phyloP scores from a whole-genome alignment of 2,113 vertebrate species.

The Eurypyga helias region DNA sequence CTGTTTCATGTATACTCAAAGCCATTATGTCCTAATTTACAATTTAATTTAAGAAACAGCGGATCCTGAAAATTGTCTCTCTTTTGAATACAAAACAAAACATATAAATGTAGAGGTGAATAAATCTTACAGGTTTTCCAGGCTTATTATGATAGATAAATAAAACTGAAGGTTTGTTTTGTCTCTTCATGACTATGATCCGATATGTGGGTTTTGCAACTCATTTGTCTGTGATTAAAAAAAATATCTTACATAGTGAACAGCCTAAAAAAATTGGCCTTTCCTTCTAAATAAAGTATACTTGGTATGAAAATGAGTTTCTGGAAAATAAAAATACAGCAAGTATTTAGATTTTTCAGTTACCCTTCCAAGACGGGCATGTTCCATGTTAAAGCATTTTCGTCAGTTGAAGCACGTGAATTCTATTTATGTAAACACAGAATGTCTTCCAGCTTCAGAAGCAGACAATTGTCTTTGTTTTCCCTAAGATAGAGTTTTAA shows the following conservation, averaged over 20 bases:
- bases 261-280: neutral
- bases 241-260: neutral
- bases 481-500: neutral
- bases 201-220: neutral
- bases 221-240: neutral
- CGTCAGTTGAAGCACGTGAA: neutral
- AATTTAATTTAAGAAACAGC: neutral
- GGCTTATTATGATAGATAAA: neutral
- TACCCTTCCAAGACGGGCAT: neutral
- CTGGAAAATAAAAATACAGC: neutral
- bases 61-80: neutral
- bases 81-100: neutral
- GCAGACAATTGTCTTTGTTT: neutral
- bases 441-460: neutral
- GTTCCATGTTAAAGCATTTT: neutral
- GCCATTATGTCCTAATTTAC: neutral
- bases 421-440: neutral
- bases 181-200: neutral
- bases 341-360: neutral
- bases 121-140: neutral
- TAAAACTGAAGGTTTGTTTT: neutral
- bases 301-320: neutral
- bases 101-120: fast-evolving
- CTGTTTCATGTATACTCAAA: neutral
- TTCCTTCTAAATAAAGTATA: neutral